These are phyloP conservation scores for Leptinotarsa rubiginosa DNA, from an alignment of 2,888 invertebrate species.

Conservation along the genomic window DNA sequence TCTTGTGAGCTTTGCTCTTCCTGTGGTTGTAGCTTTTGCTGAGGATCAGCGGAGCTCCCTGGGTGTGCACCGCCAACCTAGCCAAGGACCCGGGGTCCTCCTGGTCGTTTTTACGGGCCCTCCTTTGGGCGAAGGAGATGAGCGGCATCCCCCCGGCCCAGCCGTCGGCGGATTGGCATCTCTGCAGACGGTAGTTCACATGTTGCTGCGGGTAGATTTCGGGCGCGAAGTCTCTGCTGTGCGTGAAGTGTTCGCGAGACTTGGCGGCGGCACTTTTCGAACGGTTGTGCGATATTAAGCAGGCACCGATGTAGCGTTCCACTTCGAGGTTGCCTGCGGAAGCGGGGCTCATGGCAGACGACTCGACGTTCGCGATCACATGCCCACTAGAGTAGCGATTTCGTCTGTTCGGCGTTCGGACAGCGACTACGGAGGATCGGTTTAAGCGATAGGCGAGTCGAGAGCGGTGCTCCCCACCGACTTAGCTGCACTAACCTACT, in stretches of 20 bases:
- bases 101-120: conserved; percentile 43
- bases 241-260: conserved; percentile 37
- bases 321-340: conserved; percentile 72
- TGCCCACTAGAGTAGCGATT: conserved; percentile 52
- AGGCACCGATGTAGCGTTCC: conserved; percentile 75
- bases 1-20: conserved; percentile 59
- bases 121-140: conserved; percentile 76
- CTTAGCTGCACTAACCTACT: conserved; percentile 65
- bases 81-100: conserved; percentile 72
- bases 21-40: conserved; percentile 71
- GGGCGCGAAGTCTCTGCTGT: conserved; percentile 53
- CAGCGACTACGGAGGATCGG: conserved; percentile 52
- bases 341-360: conserved; percentile 80
- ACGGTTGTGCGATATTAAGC: conserved; percentile 66
- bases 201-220: conserved; percentile 36
- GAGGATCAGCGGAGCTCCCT: conserved; percentile 86
- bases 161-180: conserved; percentile 70
- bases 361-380: conserved; percentile 42
- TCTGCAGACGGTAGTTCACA: conserved; percentile 52
- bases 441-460: conserved; percentile 55
- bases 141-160: conserved; percentile 84
- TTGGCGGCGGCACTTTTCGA: conserved; percentile 35
- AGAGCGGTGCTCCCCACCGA: conserved; percentile 43
- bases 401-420: conserved; percentile 42
- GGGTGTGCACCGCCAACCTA: conserved; percentile 84